These are phyloP conservation scores for Thera britannica DNA, from an alignment of 2,888 invertebrate genomes.

Conservation along the genomic window DNA sequence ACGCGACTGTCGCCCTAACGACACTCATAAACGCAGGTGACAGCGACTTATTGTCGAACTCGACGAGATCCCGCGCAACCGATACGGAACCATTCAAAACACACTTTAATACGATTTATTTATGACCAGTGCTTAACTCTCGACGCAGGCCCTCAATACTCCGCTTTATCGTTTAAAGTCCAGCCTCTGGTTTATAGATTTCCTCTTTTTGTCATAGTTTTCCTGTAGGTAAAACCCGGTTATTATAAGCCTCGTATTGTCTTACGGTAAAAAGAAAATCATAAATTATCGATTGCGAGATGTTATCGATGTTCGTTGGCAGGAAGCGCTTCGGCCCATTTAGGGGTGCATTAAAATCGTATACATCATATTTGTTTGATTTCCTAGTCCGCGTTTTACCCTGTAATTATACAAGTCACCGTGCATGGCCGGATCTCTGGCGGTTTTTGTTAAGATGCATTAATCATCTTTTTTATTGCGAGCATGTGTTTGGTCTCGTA, in stretches of 20 bases:
- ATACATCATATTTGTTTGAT: constrained; percentile 86
- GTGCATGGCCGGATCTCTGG: constrained; percentile 76
- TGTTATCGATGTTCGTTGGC: constrained; percentile 74
- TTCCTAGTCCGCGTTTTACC: constrained; percentile 83
- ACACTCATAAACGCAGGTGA: constrained; percentile 69
- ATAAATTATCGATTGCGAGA: constrained; percentile 78
- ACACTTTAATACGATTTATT: constrained; percentile 78
- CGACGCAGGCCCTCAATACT: constrained; percentile 58
- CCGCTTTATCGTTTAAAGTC: constrained; percentile 59
- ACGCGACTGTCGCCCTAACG: constrained; percentile 62
- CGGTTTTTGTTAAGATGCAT: constrained; percentile 80
- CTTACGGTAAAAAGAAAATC: constrained; percentile 39
- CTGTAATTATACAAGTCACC: constrained; percentile 84
- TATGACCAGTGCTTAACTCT: constrained; percentile 71
- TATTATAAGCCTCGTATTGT: not conserved
- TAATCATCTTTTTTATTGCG: constrained; percentile 82
- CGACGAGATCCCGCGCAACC: constrained; percentile 65
- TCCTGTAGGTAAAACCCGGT: constrained; percentile 37
- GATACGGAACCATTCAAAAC: constrained; percentile 72
- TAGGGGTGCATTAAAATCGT: constrained; percentile 85
- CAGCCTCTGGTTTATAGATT: constrained; percentile 61
- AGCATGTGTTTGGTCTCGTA: constrained; percentile 80
- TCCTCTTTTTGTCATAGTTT: constrained; percentile 67
- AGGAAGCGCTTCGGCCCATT: constrained; percentile 84
- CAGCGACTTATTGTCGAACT: constrained; percentile 71